Evolutionary conservation across 2,888 invertebrate genomes (phyloP).

Genomic region (Diarsia brunnea): DNA sequence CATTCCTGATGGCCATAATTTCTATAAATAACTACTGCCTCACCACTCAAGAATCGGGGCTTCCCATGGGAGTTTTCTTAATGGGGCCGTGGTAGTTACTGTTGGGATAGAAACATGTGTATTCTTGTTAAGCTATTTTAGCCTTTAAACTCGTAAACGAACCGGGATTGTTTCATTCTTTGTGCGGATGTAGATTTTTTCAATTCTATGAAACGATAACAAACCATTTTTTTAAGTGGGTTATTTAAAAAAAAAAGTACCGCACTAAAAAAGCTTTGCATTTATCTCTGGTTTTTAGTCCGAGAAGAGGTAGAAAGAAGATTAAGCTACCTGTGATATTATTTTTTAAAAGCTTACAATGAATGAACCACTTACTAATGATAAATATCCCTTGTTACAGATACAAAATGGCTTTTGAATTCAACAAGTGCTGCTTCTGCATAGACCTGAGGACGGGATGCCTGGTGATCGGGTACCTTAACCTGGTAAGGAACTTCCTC

Average conservation of each 20-base stretch:
- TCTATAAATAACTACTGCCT: constrained; percentile 40
- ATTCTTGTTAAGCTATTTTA: constrained; percentile 28
- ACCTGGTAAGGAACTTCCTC: constrained; percentile 67
- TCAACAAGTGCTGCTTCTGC: constrained; percentile 76
- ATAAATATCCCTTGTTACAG: constrained; percentile 59
- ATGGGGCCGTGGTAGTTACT: constrained; percentile 21
- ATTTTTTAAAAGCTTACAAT: background rate
- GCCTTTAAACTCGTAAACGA: background rate
- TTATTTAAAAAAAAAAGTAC: background rate
- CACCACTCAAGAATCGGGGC: constrained; percentile 38
- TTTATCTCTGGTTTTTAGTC: background rate
- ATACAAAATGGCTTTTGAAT: constrained; percentile 64
- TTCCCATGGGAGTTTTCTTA: constrained; percentile 43
- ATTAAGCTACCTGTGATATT: background rate
- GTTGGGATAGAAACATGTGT: constrained; percentile 1
- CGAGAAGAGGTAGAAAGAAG: background rate
- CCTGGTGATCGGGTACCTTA: constrained; percentile 75
- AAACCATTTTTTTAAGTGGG: background rate
- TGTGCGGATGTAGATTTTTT: background rate
- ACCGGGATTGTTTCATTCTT: background rate
- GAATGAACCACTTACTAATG: background rate
- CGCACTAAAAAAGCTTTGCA: background rate
- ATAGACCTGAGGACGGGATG: constrained; percentile 76
- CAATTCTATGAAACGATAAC: background rate
- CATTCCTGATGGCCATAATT: constrained; percentile 32